A percentile compares a stretch with the other conserved stretches of the same genome.
phyloP scores from a whole-genome alignment of 2,797 vertebrate species.

The Psittacula derbiana region DNA sequence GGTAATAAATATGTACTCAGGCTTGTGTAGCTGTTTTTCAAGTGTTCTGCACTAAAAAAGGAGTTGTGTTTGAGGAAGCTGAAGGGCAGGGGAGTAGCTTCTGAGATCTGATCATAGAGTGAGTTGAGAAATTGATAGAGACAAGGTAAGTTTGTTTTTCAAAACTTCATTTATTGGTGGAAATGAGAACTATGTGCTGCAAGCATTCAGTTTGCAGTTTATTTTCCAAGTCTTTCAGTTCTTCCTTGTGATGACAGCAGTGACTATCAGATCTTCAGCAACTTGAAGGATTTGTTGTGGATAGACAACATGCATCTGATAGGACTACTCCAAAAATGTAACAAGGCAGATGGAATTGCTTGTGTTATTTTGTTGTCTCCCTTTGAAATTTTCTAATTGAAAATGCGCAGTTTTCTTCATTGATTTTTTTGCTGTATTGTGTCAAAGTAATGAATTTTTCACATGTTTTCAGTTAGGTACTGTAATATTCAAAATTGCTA shows the following conservation, averaged over 20 bases:
- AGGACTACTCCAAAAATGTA: background rate
- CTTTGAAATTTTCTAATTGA: background rate
- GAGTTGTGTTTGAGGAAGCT: background rate
- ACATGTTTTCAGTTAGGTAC: background rate
- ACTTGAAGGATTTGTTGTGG: slow-evolving; percentile 7
- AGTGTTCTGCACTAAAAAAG: slow-evolving; percentile 1
- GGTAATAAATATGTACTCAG: slow-evolving; percentile 42
- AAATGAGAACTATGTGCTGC: background rate
- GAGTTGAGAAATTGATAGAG: background rate
- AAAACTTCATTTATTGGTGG: background rate
- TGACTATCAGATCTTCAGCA: slow-evolving; percentile 28
- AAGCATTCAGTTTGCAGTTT: background rate
- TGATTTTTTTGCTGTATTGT: background rate
- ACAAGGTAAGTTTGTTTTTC: background rate
- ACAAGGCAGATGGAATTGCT: slow-evolving; percentile 24
- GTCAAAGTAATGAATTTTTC: background rate
- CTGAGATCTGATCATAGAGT: background rate
- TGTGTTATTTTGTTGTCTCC: background rate
- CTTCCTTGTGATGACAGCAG: slow-evolving; percentile 4
- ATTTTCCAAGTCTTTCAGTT: background rate
- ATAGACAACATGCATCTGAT: slow-evolving; percentile 19
- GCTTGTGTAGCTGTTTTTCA: background rate
- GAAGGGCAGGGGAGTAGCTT: background rate
- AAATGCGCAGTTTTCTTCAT: background rate
- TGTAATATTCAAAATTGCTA: background rate